Percentiles rank a stretch among this genome's conserved stretches.
Conservation (phyloP, 2,797 vertebrate species). For the Thamnophis elegans region DNA sequence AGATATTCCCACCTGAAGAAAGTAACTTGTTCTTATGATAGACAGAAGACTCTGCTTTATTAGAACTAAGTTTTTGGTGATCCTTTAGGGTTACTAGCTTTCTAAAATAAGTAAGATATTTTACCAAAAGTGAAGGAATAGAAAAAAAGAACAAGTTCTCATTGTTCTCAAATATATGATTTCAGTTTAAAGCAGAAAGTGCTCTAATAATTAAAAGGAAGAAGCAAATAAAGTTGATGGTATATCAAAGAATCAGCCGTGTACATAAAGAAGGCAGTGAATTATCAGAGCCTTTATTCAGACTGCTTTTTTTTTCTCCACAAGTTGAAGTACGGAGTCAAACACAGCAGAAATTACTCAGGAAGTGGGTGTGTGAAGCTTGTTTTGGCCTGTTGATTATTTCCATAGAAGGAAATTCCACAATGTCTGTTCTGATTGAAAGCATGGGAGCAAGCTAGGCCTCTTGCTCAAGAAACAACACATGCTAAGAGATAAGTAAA, state of each 20-base stretch:
- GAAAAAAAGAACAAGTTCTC: not conserved
- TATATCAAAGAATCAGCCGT: conserved; percentile 6
- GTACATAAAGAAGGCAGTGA: conserved; percentile 26
- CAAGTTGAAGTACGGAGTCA: not conserved
- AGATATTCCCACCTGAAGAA: not conserved
- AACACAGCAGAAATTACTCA: conserved; percentile 24
- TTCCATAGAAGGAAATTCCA: conserved; percentile 56
- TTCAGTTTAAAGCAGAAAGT: conserved; percentile 31
- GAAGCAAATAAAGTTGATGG: not conserved
- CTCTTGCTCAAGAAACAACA: conserved; percentile 22
- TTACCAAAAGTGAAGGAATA: not conserved
- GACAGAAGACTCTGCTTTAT: not conserved
- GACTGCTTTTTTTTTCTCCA: not conserved
- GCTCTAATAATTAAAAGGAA: conserved; percentile 22
- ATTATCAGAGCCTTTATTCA: not conserved
- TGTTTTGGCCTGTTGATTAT: conserved; percentile 11
- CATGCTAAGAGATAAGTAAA: conserved; percentile 37
- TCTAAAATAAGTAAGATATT: not conserved
- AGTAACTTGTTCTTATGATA: not conserved
- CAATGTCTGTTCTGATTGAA: conserved; percentile 8
- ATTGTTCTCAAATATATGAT: conserved; percentile 6
- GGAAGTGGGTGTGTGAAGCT: conserved; percentile 44
- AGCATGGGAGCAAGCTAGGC: conserved; percentile 23
- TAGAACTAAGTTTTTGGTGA: not conserved
- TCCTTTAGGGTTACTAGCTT: not conserved